A percentile compares a stretch with the other conserved stretches of the same genome.
Conservation (phyloP, 2,113 vertebrate genomes). For the Cololabis saira region DNA sequence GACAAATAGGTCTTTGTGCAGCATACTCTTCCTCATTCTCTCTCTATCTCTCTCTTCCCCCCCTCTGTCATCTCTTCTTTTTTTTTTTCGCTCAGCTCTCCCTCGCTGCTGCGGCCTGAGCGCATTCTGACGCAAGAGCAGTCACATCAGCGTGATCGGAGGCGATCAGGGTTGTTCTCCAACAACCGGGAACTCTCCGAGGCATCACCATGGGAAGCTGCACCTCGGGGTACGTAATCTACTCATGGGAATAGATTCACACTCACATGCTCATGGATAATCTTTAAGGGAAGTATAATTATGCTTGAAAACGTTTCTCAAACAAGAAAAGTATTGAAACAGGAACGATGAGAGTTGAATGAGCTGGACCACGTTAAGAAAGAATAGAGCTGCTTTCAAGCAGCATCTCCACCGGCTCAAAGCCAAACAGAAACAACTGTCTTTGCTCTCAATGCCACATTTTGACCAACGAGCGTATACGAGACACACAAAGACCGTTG, state of each 20-base stretch:
- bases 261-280: neutral
- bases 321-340: too few species aligned
- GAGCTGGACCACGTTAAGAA: too few species aligned
- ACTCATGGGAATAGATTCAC: neutral
- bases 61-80: slow-evolving; percentile 3
- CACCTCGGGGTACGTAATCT: slow-evolving; percentile 51
- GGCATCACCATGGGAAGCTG: slow-evolving; percentile 67
- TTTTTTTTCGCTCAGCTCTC: slow-evolving; percentile 3
- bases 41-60: slow-evolving; percentile 18
- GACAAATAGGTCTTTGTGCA: slow-evolving; percentile 35
- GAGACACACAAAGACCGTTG: neutral
- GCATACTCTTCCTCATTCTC: slow-evolving; percentile 3
- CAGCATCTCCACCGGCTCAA: neutral
- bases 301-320: neutral
- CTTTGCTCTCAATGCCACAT: neutral
- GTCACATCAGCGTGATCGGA: slow-evolving; percentile 23
- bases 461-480: neutral
- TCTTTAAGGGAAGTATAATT: neutral
- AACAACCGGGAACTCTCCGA: slow-evolving; percentile 6
- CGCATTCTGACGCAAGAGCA: slow-evolving; percentile 9
- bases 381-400: slow-evolving; percentile 9
- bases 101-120: slow-evolving; percentile 18
- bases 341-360: too few species aligned
- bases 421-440: neutral
- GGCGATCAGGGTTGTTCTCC: slow-evolving; percentile 2